Percentiles rank a stretch among this genome's conserved stretches.
Evolutionary conservation across 2,888 invertebrate species (phyloP).

Genomic region (Acronicta aceris): DNA sequence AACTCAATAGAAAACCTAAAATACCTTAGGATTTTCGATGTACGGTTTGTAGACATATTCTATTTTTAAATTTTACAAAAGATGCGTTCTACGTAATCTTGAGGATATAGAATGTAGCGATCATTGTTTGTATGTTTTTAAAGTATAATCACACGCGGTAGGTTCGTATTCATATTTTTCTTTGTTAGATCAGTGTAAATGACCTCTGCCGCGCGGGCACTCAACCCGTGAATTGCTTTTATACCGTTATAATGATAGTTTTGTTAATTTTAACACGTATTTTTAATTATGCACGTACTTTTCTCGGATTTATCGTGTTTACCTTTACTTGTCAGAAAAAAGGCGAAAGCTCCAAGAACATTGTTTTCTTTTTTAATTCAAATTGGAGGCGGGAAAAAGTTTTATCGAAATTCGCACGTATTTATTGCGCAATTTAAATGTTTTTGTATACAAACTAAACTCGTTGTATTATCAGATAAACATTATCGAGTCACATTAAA

Average conservation of each 20-base stretch:
- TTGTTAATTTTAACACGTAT: slow-evolving; percentile 53
- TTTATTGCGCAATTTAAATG: background rate
- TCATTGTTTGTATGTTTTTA: slow-evolving; percentile 51
- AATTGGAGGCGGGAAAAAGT: slow-evolving; percentile 14
- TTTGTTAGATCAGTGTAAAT: slow-evolving; percentile 73
- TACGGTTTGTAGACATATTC: slow-evolving; percentile 36
- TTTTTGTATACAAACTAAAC: no score
- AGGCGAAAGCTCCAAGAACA: slow-evolving; percentile 4
- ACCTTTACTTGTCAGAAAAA: slow-evolving; percentile 20
- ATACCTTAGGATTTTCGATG: background rate
- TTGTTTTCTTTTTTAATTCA: background rate
- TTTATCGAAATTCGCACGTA: no score
- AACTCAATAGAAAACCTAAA: background rate
- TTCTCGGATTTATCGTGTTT: slow-evolving; percentile 22
- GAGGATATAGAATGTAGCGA: slow-evolving; percentile 43
- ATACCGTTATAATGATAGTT: slow-evolving; percentile 71
- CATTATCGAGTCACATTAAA: no score
- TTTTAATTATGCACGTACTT: slow-evolving; percentile 33
- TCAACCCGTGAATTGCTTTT: slow-evolving; percentile 64
- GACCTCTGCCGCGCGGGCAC: slow-evolving; percentile 70
- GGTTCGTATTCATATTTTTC: slow-evolving; percentile 55
- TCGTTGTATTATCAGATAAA: no score
- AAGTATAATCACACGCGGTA: slow-evolving; percentile 52
- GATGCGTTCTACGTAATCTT: slow-evolving; percentile 41
- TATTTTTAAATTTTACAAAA: slow-evolving; percentile 66